These are phyloP conservation scores for Lasioglossum malachurum DNA, from an alignment of 2,888 invertebrate genomes.

Conservation along the genomic window DNA sequence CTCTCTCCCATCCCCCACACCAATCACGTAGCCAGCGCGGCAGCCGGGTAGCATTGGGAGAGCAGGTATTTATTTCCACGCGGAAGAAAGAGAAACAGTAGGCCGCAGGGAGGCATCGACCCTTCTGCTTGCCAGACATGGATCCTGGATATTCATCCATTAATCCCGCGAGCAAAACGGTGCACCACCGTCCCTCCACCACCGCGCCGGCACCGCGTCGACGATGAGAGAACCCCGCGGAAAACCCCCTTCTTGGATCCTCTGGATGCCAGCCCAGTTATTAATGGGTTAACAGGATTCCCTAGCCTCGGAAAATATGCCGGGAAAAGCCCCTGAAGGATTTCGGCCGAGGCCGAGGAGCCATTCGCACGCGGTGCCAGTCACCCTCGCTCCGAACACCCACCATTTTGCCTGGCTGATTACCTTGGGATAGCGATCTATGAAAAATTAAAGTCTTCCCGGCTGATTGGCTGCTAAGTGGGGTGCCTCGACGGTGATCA, in stretches of 20 bases:
- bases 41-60: background rate
- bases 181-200: conserved; percentile 67
- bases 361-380: conserved; percentile 2
- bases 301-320: conserved; percentile 79
- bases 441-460: background rate
- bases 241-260: conserved; percentile 61
- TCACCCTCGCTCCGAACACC: background rate
- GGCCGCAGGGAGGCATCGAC: conserved; percentile 59
- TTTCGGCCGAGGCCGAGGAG: conserved; percentile 64
- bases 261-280: conserved; percentile 72
- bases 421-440: background rate
- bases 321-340: conserved; percentile 71
- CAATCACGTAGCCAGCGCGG: conserved; percentile 1
- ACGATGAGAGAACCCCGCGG: conserved; percentile 47
- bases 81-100: conserved; percentile 55
- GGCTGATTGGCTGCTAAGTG: background rate
- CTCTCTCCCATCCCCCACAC: background rate
- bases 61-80: conserved; percentile 35
- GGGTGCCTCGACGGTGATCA: background rate
- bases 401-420: background rate
- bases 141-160: conserved; percentile 72
- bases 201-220: conserved; percentile 39
- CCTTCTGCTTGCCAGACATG: conserved; percentile 43
- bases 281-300: conserved; percentile 83
- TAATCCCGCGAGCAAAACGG: conserved; percentile 75